Conservation (phyloP, 2,797 vertebrate species). For the Poecilia velifera region DNA sequence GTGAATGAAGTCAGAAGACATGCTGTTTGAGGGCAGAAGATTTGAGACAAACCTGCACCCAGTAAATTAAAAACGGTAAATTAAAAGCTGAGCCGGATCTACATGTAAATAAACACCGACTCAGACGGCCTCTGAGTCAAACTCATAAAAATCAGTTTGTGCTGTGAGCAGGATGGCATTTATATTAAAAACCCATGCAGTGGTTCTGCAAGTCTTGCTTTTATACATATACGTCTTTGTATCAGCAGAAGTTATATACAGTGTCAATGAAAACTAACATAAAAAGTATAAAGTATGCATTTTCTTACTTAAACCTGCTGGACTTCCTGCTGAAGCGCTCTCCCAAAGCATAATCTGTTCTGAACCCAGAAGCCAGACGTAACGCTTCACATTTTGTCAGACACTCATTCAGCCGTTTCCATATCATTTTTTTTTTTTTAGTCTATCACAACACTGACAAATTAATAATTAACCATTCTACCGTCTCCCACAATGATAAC, state of each 20-base stretch:
- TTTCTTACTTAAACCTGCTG: background rate
- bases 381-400: background rate
- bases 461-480: background rate
- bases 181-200: background rate
- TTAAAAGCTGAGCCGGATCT: background rate
- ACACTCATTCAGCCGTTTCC: background rate
- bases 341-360: background rate
- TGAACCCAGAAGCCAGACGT: background rate
- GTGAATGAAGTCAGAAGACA: background rate
- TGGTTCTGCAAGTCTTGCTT: background rate
- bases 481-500: background rate
- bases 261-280: background rate
- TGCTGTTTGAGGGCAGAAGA: background rate
- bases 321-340: background rate
- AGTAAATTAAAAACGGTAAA: background rate
- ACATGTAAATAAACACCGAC: background rate
- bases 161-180: too few species aligned
- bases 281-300: background rate
- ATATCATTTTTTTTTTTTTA: background rate
- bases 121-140: background rate
- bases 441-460: background rate
- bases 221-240: background rate
- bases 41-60: background rate
- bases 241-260: background rate
- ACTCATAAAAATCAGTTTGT: background rate